phyloP scores from a whole-genome alignment of 2,797 vertebrate species.

The Potorous gilbertii region DNA sequence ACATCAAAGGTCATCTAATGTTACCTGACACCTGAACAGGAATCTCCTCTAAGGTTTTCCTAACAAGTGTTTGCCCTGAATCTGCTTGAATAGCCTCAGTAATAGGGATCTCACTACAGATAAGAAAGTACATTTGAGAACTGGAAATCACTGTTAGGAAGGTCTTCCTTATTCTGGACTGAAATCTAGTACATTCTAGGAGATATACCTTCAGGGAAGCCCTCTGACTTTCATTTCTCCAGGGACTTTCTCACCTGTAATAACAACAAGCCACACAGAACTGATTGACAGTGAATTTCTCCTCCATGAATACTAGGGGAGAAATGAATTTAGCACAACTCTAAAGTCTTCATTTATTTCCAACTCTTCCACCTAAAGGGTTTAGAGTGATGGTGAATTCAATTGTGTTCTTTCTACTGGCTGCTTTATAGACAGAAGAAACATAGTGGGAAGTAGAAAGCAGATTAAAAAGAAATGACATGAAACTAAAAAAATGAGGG shows the following conservation, averaged over 20 bases:
- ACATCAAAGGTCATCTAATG: neutral
- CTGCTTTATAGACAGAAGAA: neutral
- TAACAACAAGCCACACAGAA: neutral
- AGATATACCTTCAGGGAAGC: neutral
- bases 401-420: neutral
- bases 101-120: neutral
- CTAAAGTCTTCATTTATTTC: neutral
- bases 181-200: neutral
- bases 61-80: neutral
- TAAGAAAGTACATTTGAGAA: neutral
- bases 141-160: neutral
- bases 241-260: neutral
- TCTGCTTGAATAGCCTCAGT: neutral
- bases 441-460: neutral
- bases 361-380: neutral
- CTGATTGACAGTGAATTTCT: neutral
- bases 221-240: neutral
- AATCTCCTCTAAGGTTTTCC: neutral
- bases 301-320: neutral
- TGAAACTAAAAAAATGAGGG: neutral
- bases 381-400: neutral
- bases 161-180: neutral
- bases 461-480: neutral
- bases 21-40: neutral
- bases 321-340: neutral